Conservation (phyloP, 2,797 vertebrate species). For the Urophycis tenuis region DNA sequence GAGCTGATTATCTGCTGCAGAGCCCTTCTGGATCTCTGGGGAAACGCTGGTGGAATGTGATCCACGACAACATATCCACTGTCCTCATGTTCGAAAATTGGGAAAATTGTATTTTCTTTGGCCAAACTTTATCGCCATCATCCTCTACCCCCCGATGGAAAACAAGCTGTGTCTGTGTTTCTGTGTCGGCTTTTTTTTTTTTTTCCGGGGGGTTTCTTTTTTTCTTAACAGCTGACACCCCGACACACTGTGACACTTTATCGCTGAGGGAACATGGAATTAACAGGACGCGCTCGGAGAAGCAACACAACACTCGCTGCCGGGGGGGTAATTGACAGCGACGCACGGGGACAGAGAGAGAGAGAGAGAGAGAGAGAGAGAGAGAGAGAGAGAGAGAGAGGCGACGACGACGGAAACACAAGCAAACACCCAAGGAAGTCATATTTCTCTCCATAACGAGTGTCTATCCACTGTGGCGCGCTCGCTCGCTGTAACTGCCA, state of each 20-base stretch:
- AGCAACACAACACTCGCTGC: background rate
- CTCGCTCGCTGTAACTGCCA: background rate
- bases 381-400: too few relatives aligned
- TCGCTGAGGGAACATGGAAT: background rate
- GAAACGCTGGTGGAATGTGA: background rate
- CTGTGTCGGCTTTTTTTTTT: too few relatives aligned
- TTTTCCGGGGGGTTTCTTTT: too few relatives aligned
- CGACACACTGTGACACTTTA: background rate
- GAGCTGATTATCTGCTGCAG: background rate
- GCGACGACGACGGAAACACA: background rate
- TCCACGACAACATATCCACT: background rate
- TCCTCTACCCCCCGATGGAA: background rate
- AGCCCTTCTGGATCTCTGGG: background rate
- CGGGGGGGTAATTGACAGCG: background rate
- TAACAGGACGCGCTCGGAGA: background rate
- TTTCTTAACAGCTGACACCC: background rate
- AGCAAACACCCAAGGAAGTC: background rate
- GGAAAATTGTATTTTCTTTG: background rate
- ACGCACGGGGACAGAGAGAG: background rate
- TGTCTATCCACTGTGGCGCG: background rate
- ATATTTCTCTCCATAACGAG: background rate
- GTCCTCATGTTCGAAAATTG: background rate
- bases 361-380: too few relatives aligned
- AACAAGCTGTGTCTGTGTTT: background rate
- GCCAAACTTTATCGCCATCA: background rate